Evolutionary conservation across 2,113 vertebrate species (phyloP).

Genomic region (Cephalopterus ornatus): DNA sequence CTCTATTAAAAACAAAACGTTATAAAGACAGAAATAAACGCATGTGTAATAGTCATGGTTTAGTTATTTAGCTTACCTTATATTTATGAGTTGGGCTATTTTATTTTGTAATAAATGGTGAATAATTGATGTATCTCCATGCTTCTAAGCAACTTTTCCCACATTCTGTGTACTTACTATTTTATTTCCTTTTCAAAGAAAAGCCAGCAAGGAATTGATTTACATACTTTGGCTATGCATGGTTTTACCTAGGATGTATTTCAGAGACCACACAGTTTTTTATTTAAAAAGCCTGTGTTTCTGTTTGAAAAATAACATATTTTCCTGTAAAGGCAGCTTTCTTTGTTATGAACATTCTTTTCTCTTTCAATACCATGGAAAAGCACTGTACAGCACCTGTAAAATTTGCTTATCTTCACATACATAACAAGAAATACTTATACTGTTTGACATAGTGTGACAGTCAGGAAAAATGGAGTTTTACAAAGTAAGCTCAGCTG

Average conservation of each 20-base stretch:
- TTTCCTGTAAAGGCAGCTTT: not conserved
- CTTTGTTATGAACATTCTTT: not conserved
- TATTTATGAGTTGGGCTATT: not conserved
- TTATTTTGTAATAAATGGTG: not conserved
- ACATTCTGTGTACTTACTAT: not conserved
- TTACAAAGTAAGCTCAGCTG: accelerated
- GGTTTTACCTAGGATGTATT: not conserved
- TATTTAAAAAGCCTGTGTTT: not conserved
- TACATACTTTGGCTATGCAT: not conserved
- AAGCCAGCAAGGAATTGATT: not conserved
- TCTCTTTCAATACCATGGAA: not conserved
- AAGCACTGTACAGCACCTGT: not conserved
- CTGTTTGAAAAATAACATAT: not conserved
- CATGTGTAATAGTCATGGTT: not conserved
- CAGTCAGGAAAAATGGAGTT: not conserved
- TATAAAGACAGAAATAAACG: not conserved
- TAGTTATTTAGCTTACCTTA: not conserved
- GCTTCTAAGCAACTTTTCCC: slow-evolving; percentile 8
- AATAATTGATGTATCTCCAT: not conserved
- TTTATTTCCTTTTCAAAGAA: not conserved
- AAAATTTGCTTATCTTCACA: not conserved
- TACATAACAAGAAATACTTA: not conserved
- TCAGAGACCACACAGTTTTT: not conserved
- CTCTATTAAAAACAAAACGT: not conserved
- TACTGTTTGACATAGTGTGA: not conserved